Evolutionary conservation across 1,140 invertebrate genomes (phyloP).

Genomic region (Notospermus geniculatus): DNA sequence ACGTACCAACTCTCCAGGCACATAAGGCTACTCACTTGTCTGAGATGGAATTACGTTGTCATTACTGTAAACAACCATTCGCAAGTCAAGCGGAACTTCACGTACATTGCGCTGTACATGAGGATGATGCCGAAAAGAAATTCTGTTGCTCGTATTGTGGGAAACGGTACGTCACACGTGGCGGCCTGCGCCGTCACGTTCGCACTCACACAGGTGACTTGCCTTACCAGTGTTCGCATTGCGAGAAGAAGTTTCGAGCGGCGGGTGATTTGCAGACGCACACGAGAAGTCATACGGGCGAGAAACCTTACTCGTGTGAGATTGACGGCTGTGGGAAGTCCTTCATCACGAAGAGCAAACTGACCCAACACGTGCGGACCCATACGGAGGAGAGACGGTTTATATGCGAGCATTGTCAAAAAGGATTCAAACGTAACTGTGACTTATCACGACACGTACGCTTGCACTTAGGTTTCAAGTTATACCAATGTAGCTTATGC

Average conservation of each 20-base stretch:
- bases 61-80: background rate
- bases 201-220: constrained; percentile 1
- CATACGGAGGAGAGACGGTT: background rate
- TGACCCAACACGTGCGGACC: background rate
- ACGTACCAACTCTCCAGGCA: no score
- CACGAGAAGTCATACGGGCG: background rate
- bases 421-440: background rate
- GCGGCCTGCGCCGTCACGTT: background rate
- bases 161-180: background rate
- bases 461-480: background rate
- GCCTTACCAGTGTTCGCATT: background rate
- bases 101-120: background rate
- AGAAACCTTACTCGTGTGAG: background rate
- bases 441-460: constrained; percentile 2
- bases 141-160: constrained; percentile 2
- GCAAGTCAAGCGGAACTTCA: background rate
- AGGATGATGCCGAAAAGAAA: constrained; percentile 1
- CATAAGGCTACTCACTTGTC: no score
- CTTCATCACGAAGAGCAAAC: background rate
- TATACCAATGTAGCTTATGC: background rate
- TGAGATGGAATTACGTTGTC: no score
- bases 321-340: constrained; percentile 5
- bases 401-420: background rate
- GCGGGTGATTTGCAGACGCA: background rate
- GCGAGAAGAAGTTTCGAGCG: background rate